A percentile compares a stretch with the other conserved stretches of the same genome.
Conservation (phyloP, 2,113 vertebrate genomes). For the Chaenocephalus aceratus region DNA sequence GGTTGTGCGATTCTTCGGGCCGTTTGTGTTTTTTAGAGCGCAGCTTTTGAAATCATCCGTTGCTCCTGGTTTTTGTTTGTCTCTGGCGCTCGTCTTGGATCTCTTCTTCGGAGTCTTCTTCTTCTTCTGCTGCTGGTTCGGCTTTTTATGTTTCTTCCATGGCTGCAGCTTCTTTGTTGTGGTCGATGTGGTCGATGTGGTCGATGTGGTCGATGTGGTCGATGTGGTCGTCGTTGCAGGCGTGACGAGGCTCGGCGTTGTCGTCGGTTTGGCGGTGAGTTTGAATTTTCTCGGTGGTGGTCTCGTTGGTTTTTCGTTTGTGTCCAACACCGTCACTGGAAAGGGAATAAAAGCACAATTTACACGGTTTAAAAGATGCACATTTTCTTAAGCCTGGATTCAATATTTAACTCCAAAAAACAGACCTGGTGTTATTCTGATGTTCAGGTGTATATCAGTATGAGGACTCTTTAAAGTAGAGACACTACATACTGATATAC, state of each 20-base stretch:
- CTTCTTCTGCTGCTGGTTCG: slow-evolving; percentile 51
- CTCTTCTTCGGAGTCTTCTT: slow-evolving; percentile 13
- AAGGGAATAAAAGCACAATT: slow-evolving; percentile 41
- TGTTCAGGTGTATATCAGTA: too few species aligned
- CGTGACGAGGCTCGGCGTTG: slow-evolving; percentile 36
- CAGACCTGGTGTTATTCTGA: too few species aligned
- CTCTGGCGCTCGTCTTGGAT: background rate
- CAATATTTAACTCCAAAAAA: slow-evolving; percentile 11
- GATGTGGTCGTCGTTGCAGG: background rate
- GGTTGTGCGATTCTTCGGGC: background rate
- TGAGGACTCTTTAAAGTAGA: too few species aligned
- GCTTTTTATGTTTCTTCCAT: slow-evolving; percentile 34
- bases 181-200: background rate
- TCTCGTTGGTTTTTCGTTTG: slow-evolving; percentile 76
- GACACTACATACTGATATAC: too few species aligned
- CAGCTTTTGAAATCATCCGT: slow-evolving; percentile 1
- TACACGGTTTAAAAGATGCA: slow-evolving; percentile 28
- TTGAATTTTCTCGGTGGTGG: slow-evolving; percentile 74
- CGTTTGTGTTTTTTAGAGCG: background rate
- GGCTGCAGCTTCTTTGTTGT: slow-evolving; percentile 4
- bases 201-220: too few species aligned
- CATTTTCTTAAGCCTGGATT: slow-evolving; percentile 1
- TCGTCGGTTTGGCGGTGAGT: slow-evolving; percentile 59
- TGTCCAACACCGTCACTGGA: slow-evolving; percentile 78
- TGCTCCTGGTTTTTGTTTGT: slow-evolving; percentile 31